Evolutionary conservation across 1,140 invertebrate species (phyloP).

Genomic region (Meloidogyne hapla): DNA sequence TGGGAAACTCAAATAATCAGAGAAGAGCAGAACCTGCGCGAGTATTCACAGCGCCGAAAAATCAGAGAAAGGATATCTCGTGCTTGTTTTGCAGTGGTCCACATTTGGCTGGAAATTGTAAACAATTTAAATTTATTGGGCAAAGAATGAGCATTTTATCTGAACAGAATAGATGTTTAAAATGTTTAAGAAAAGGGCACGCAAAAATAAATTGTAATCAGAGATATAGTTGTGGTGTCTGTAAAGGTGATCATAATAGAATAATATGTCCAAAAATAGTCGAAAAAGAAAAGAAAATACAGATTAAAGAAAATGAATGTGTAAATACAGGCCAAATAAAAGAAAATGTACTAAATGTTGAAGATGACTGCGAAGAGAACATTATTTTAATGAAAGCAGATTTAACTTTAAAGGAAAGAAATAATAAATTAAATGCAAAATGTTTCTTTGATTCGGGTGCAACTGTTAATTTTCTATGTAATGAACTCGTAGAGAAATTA

Average conservation of each 20-base stretch:
- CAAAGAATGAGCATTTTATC: background rate
- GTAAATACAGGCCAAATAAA: too few relatives aligned
- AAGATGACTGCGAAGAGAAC: too few relatives aligned
- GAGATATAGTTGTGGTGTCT: background rate
- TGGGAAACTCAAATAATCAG: background rate
- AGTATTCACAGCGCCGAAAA: background rate
- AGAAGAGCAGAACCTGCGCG: background rate
- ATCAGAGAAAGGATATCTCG: too few relatives aligned
- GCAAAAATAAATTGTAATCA: background rate
- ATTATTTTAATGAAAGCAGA: too few relatives aligned
- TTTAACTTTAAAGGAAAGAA: too few relatives aligned
- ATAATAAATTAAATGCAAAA: too few relatives aligned
- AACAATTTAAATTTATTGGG: background rate
- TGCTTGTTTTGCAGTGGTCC: background rate
- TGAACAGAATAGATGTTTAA: background rate
- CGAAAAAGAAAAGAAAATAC: too few relatives aligned
- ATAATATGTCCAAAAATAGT: background rate
- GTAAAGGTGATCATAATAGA: background rate
- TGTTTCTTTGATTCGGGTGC: too few relatives aligned
- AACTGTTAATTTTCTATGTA: background rate
- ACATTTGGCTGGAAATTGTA: background rate
- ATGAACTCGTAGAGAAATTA: background rate
- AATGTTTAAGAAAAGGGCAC: slow-evolving; percentile 3
- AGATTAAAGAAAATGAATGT: too few relatives aligned
- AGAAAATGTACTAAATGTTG: too few relatives aligned